These are phyloP conservation scores for Oreochromis tanganicae DNA, from an alignment of 2,113 vertebrate genomes.

Conservation along the genomic window DNA sequence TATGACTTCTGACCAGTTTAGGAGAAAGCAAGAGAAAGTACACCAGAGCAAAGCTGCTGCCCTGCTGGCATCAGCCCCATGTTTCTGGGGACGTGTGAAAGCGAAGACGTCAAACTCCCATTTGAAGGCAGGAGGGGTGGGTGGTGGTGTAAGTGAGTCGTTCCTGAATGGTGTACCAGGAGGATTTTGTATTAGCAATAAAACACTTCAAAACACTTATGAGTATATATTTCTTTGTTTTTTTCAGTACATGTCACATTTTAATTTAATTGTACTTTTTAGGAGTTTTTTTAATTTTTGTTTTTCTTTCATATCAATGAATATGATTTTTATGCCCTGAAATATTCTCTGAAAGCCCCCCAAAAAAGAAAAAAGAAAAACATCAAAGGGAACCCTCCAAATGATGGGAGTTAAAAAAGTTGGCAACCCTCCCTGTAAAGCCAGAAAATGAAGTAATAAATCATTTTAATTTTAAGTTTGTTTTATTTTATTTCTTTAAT, in stretches of 20 bases:
- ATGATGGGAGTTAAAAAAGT: background rate
- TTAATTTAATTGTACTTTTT: background rate
- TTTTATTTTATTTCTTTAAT: background rate
- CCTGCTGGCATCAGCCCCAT: background rate
- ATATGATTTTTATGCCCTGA: accelerated
- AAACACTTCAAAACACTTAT: background rate
- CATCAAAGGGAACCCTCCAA: background rate
- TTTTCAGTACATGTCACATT: background rate
- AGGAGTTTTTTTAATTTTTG: background rate
- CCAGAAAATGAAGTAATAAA: too few species aligned
- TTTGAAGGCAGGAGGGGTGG: background rate
- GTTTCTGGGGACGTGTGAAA: background rate
- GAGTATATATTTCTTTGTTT: background rate
- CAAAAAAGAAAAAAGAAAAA: background rate
- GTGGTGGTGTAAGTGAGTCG: background rate
- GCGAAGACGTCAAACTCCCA: background rate
- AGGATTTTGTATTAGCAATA: background rate
- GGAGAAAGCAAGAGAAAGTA: background rate
- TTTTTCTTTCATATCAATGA: background rate
- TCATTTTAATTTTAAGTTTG: too few species aligned
- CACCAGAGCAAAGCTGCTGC: background rate
- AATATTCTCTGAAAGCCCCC: background rate
- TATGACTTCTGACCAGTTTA: background rate
- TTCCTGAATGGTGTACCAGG: background rate
- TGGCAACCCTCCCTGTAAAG: background rate